Evolutionary conservation across 2,797 vertebrate species (phyloP).

Genomic region (Molossus alvarezi): DNA sequence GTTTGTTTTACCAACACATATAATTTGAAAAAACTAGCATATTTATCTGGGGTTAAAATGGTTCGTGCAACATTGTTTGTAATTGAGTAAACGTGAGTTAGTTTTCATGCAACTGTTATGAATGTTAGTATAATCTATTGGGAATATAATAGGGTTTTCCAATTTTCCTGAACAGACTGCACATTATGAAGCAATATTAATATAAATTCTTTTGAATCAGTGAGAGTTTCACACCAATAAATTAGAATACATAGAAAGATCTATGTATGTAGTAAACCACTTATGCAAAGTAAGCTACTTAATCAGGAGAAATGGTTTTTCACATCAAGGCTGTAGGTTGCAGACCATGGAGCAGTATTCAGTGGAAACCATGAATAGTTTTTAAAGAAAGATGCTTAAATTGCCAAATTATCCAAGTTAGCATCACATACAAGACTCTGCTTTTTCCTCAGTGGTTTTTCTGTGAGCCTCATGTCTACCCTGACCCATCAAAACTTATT

Average conservation of each 20-base stretch:
- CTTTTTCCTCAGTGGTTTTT: neutral
- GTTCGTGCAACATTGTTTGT: slow-evolving; percentile 20
- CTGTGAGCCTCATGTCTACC: neutral
- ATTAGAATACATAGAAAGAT: slow-evolving; percentile 54
- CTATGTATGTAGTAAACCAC: neutral
- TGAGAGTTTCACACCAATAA: neutral
- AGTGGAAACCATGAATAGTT: neutral
- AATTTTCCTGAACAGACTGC: slow-evolving; percentile 70
- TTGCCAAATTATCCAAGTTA: neutral
- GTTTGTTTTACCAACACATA: slow-evolving; percentile 43
- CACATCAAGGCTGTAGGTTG: neutral
- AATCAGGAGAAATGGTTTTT: slow-evolving; percentile 33
- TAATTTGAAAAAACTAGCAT: slow-evolving; percentile 68
- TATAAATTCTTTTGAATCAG: slow-evolving; percentile 53
- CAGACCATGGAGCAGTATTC: neutral
- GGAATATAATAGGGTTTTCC: slow-evolving; percentile 60
- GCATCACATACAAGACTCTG: neutral
- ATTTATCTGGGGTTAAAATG: slow-evolving; percentile 67
- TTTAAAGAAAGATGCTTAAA: neutral
- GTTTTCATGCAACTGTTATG: slow-evolving; percentile 58
- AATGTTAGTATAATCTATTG: slow-evolving; percentile 61
- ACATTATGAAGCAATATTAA: slow-evolving; percentile 51
- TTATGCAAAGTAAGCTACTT: slow-evolving; percentile 56
- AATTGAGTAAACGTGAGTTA: slow-evolving; percentile 56
- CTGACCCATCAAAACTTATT: neutral